Conservation (phyloP, 1,140 invertebrate species). For the Daktulosphaira vitifoliae region DNA sequence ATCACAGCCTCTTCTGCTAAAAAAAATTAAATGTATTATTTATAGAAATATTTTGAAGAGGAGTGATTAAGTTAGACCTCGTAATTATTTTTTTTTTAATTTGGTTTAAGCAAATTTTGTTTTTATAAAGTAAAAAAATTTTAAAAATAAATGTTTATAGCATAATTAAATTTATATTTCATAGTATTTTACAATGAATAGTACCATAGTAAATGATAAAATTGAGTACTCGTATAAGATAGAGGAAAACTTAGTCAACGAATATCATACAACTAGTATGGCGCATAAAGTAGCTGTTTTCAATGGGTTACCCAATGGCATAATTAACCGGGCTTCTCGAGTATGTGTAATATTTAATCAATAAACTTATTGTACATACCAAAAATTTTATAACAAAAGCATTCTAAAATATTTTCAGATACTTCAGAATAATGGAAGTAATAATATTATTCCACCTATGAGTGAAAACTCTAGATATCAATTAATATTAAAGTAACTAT, state of each 20-base stretch:
- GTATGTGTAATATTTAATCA: constrained; percentile 7
- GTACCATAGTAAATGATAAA: constrained; percentile 47
- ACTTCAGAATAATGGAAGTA: not conserved
- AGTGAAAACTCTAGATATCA: constrained; percentile 18
- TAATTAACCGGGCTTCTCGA: constrained; percentile 26
- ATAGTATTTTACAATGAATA: constrained; percentile 50
- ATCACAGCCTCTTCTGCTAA: too few species aligned
- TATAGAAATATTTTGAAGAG: too few species aligned
- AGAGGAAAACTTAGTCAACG: constrained; percentile 44
- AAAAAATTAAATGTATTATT: too few species aligned
- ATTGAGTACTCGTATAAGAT: constrained; percentile 56
- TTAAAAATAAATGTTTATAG: too few species aligned
- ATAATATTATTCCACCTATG: not conserved
- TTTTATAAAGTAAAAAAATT: too few species aligned
- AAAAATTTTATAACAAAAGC: not conserved
- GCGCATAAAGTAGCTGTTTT: constrained; percentile 48
- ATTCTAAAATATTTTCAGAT: too few species aligned
- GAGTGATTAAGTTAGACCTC: too few species aligned
- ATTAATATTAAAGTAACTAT: constrained; percentile 23
- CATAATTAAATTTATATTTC: not conserved
- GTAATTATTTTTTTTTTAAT: too few species aligned
- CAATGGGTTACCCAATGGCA: constrained; percentile 42
- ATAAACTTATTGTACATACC: too few species aligned
- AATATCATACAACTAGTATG: constrained; percentile 44
- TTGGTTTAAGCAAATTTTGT: too few species aligned